These are phyloP conservation scores for Loriculus beryllinus DNA, from an alignment of 2,797 vertebrate genomes.

Conservation along the genomic window DNA sequence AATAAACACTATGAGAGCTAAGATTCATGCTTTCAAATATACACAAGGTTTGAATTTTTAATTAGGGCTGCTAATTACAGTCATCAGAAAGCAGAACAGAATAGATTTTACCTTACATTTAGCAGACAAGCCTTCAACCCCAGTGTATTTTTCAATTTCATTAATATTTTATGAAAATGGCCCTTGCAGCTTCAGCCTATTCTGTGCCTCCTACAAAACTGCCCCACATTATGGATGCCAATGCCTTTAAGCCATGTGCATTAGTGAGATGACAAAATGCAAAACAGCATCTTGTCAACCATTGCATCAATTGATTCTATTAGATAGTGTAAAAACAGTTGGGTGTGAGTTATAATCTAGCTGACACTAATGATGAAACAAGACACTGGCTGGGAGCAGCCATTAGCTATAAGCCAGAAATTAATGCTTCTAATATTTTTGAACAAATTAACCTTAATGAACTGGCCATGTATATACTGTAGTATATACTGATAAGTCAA, in stretches of 20 bases:
- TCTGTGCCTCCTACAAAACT: slow-evolving; percentile 90
- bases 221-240: slow-evolving; percentile 96
- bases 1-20: slow-evolving; percentile 92
- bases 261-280: slow-evolving; percentile 94
- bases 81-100: slow-evolving; percentile 98
- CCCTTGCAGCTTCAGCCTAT: slow-evolving; percentile 98
- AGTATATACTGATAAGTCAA: slow-evolving; percentile 75
- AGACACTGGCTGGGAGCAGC: slow-evolving; percentile 91
- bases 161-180: slow-evolving; percentile 99
- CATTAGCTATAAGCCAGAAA: slow-evolving; percentile 93
- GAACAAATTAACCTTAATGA: slow-evolving; percentile 87
- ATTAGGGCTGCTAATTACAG: slow-evolving; percentile 99
- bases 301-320: slow-evolving; percentile 97
- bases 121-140: slow-evolving; percentile 90
- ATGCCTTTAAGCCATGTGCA: slow-evolving; percentile 93
- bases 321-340: slow-evolving; percentile 97
- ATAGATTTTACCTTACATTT: slow-evolving; percentile 95
- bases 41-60: slow-evolving; percentile 99
- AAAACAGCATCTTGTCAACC: slow-evolving; percentile 88
- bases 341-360: slow-evolving; percentile 98
- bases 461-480: slow-evolving; percentile 79
- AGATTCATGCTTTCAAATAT: slow-evolving; percentile 99
- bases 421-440: slow-evolving; percentile 99
- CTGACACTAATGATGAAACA: slow-evolving; percentile 98
- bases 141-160: slow-evolving; percentile 99